These are phyloP conservation scores for Periplaneta americana DNA, from an alignment of 1,140 invertebrate genomes.

Conservation along the genomic window DNA sequence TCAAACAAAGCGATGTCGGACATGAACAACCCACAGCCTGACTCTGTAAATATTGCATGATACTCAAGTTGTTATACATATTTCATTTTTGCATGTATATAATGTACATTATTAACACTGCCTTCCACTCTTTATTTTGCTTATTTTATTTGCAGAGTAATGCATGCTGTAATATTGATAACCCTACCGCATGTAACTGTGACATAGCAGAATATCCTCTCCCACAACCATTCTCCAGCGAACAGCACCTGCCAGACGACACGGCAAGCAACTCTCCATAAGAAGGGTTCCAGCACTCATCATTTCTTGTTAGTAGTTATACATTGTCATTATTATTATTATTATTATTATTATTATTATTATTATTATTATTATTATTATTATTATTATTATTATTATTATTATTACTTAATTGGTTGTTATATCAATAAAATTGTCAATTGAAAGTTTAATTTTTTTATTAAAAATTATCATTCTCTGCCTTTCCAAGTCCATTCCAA, in stretches of 20 bases:
- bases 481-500: too few species aligned
- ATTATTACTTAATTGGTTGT: background rate
- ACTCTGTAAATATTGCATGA: background rate
- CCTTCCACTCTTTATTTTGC: background rate
- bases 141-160: background rate
- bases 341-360: background rate
- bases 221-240: background rate
- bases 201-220: background rate
- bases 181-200: background rate
- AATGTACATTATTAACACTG: background rate
- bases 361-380: background rate
- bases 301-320: background rate
- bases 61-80: background rate
- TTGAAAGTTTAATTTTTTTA: background rate
- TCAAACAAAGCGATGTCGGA: too few species aligned
- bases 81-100: background rate
- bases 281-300: background rate
- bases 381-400: background rate
- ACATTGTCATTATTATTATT: background rate
- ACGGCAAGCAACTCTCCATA: background rate
- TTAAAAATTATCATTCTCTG: too few species aligned
- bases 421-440: background rate
- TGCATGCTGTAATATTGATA: background rate
- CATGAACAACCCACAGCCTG: too few species aligned
- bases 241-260: background rate